These are phyloP conservation scores for Aphelenchoides besseyi DNA, from an alignment of 1,140 invertebrate genomes.

Conservation along the genomic window DNA sequence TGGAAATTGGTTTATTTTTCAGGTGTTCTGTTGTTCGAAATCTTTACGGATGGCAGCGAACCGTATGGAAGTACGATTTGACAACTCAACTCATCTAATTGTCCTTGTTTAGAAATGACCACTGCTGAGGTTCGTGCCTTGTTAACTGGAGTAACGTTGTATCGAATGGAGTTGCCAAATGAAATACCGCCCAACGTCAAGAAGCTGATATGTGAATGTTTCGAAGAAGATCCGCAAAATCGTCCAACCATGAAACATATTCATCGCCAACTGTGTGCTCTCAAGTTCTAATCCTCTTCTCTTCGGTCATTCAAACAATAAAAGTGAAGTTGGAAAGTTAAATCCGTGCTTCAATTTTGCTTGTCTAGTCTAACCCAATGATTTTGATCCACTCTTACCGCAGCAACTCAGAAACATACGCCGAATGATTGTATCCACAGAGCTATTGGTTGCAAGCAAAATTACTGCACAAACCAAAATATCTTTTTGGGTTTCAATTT, in stretches of 20 bases:
- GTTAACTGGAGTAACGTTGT: constrained; percentile 4
- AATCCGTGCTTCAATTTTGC: too few relatives aligned
- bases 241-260: constrained; percentile 27
- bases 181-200: constrained; percentile 22
- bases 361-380: too few relatives aligned
- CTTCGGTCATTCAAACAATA: too few relatives aligned
- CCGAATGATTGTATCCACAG: too few relatives aligned
- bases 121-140: neutral
- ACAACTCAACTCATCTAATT: neutral
- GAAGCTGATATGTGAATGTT: constrained; percentile 25
- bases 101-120: constrained; percentile 9
- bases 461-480: too few relatives aligned
- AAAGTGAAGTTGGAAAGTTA: too few relatives aligned
- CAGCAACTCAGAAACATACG: too few relatives aligned
- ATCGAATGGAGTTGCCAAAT: constrained; percentile 22
- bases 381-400: too few relatives aligned
- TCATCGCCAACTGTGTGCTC: constrained; percentile 10
- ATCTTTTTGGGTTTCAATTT: too few relatives aligned
- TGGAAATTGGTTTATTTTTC: too few relatives aligned
- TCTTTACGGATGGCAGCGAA: constrained; percentile 14
- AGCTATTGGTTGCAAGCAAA: too few relatives aligned
- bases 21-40: constrained; percentile 13
- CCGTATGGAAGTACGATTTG: constrained; percentile 11
- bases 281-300: neutral
- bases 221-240: constrained; percentile 26